These are phyloP conservation scores for Euura lappo DNA, from an alignment of 1,140 invertebrate genomes.

Conservation along the genomic window DNA sequence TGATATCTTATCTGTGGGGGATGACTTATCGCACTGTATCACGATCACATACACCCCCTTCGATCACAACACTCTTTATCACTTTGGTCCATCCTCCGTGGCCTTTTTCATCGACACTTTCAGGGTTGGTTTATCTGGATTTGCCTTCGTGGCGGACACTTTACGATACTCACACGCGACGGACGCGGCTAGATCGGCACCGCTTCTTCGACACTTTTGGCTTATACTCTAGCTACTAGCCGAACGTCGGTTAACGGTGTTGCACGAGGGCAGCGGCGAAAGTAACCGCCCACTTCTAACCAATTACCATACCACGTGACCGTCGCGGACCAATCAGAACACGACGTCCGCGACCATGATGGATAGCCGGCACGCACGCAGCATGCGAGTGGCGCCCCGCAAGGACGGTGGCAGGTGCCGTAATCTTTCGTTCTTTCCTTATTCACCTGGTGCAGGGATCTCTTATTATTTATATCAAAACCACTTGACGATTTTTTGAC, in stretches of 20 bases:
- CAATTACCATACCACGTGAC: constrained; percentile 69
- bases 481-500: neutral
- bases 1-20: constrained; percentile 33
- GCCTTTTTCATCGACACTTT: too few species aligned
- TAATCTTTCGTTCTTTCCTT: constrained; percentile 35
- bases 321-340: constrained; percentile 61
- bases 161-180: constrained; percentile 29
- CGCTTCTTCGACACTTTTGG: constrained; percentile 55
- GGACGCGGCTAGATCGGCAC: constrained; percentile 43
- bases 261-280: constrained; percentile 45
- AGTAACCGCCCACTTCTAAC: constrained; percentile 59
- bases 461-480: neutral
- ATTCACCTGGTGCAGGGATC: neutral
- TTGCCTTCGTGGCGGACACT: neutral
- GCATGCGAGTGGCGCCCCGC: constrained; percentile 59
- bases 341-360: constrained; percentile 65
- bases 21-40: constrained; percentile 41
- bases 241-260: constrained; percentile 42
- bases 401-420: constrained; percentile 56
- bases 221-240: constrained; percentile 45
- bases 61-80: neutral
- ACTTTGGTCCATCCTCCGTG: neutral
- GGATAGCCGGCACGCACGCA: constrained; percentile 61
- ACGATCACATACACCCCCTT: neutral
- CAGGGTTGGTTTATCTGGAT: neutral